Evolutionary conservation across 2,797 vertebrate species (phyloP).

Genomic region (Naso thynnoides): DNA sequence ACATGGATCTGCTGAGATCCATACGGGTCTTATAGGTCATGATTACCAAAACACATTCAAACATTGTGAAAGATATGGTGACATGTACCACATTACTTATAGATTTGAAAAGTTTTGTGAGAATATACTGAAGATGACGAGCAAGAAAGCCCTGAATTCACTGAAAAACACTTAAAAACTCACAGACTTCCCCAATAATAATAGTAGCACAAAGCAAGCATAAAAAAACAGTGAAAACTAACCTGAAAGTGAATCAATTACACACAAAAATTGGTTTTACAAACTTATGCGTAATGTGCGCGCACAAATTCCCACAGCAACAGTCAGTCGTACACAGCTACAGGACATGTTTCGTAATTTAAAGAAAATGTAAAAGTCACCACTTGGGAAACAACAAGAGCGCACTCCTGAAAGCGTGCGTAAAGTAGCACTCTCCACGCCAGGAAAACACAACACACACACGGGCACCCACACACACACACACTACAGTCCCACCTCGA

Average conservation of each 20-base stretch:
- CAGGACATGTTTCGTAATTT: constrained; percentile 8
- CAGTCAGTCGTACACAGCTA: not conserved
- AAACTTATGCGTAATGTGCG: not conserved
- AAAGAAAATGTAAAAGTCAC: constrained; percentile 24
- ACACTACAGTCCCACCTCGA: constrained; percentile 84
- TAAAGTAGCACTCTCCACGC: constrained; percentile 64
- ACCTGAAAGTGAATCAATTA: constrained; percentile 5
- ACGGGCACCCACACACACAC: constrained; percentile 56
- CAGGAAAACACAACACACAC: constrained; percentile 58
- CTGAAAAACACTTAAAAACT: not conserved
- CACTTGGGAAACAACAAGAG: constrained; percentile 59
- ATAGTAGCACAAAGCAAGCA: not conserved
- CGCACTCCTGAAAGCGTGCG: constrained; percentile 75
- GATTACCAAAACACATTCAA: constrained; percentile 26
- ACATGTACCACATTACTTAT: not conserved
- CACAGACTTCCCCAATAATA: not conserved
- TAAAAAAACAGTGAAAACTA: constrained; percentile 11
- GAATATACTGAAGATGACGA: not conserved
- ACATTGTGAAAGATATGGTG: not conserved
- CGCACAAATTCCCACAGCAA: not conserved
- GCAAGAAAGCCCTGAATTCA: not conserved
- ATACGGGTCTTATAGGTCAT: constrained; percentile 22
- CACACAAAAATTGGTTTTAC: not conserved
- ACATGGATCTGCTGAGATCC: constrained; percentile 89
- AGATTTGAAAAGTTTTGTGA: not conserved